Percentiles rank a stretch among this genome's conserved stretches.
phyloP scores from a whole-genome alignment of 2,888 invertebrate genomes.

The Pherbina coryleti region DNA sequence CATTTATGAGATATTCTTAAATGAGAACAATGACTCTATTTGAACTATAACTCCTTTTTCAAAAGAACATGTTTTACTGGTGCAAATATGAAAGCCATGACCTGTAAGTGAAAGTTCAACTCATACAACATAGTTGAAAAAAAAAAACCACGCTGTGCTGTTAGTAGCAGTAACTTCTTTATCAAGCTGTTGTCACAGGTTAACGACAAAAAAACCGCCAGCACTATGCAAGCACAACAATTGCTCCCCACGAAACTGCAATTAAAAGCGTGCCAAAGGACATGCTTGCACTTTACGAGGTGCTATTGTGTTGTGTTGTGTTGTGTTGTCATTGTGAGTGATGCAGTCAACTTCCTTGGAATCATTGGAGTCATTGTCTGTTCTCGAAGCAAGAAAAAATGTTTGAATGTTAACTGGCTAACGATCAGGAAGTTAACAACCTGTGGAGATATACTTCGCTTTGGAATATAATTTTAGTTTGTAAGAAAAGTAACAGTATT shows the following conservation, averaged over 20 bases:
- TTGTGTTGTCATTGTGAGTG: neutral
- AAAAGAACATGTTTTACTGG: neutral
- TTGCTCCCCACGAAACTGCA: neutral
- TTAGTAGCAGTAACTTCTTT: too few species aligned
- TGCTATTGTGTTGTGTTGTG: too few species aligned
- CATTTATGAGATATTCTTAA: neutral
- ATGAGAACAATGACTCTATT: neutral
- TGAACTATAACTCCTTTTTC: neutral
- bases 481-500: too few species aligned
- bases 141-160: too few species aligned
- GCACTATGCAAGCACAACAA: neutral
- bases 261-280: slow-evolving; percentile 3
- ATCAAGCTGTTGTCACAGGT: too few species aligned
- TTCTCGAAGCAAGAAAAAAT: neutral
- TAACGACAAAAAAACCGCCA: neutral
- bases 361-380: neutral
- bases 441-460: too few species aligned
- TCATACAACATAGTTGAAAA: too few species aligned
- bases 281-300: neutral
- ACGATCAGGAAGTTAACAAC: too few species aligned
- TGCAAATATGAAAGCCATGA: neutral
- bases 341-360: neutral
- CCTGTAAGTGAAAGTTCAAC: neutral
- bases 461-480: too few species aligned
- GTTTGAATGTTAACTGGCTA: too few species aligned